Conservation (phyloP, 1,140 invertebrate species). For the Drosophila albomicans region DNA sequence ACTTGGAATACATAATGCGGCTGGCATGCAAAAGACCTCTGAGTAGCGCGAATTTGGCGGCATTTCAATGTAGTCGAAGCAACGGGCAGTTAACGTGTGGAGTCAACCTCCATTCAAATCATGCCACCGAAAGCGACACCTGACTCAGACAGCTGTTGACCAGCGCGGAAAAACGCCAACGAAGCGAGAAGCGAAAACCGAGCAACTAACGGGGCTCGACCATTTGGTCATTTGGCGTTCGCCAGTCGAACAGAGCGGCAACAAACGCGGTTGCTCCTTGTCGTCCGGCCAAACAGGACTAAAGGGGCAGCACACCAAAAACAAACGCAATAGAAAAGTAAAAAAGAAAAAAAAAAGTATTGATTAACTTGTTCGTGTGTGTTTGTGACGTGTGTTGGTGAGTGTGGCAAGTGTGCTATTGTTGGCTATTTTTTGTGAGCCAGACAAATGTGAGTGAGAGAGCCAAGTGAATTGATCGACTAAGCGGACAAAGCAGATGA, state of each 20-base stretch:
- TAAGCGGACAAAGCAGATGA: conserved; percentile 6
- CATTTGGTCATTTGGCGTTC: conserved; percentile 73
- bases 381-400: conserved; percentile 17
- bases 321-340: conserved; percentile 24
- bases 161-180: conserved; percentile 38
- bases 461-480: conserved; percentile 25
- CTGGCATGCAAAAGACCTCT: conserved; percentile 39
- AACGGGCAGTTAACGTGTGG: conserved; percentile 35
- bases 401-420: conserved; percentile 38
- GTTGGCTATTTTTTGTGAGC: conserved; percentile 27
- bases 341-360: conserved; percentile 52
- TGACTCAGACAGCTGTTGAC: conserved; percentile 28
- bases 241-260: conserved; percentile 73
- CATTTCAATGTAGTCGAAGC: conserved; percentile 34
- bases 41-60: conserved; percentile 34
- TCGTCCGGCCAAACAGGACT: conserved; percentile 30
- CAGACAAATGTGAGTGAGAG: conserved; percentile 11
- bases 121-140: no score
- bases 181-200: conserved; percentile 47
- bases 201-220: conserved; percentile 12
- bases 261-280: conserved; percentile 63
- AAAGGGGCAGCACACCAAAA: conserved; percentile 28
- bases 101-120: background rate
- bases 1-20: conserved; percentile 42
- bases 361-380: conserved; percentile 68